These are phyloP conservation scores for Diloba caeruleocephala DNA, from an alignment of 2,888 invertebrate species.

Conservation along the genomic window DNA sequence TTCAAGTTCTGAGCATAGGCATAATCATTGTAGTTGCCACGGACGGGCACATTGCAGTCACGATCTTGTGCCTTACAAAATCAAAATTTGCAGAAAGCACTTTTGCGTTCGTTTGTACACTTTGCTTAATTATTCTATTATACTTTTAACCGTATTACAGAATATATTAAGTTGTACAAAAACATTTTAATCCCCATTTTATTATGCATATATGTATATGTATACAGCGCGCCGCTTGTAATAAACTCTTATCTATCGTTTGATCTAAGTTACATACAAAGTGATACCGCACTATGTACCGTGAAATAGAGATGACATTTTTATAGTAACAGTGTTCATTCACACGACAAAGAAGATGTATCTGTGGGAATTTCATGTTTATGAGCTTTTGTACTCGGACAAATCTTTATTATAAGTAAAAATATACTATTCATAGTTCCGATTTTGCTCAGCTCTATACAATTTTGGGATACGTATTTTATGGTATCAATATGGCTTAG, in stretches of 20 bases:
- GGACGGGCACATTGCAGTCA: too few relatives aligned
- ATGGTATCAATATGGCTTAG: too few relatives aligned
- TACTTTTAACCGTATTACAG: constrained; percentile 62
- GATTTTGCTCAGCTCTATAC: background rate
- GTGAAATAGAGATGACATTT: constrained; percentile 60
- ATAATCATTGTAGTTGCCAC: too few relatives aligned
- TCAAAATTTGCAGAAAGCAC: constrained; percentile 23
- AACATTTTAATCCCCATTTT: constrained; percentile 67
- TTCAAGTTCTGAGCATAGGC: too few relatives aligned
- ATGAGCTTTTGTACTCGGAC: background rate
- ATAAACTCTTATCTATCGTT: constrained; percentile 70
- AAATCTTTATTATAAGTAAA: background rate
- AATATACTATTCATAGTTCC: background rate
- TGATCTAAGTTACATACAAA: constrained; percentile 75
- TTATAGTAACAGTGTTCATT: constrained; percentile 44
- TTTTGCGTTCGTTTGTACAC: constrained; percentile 57
- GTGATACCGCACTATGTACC: constrained; percentile 62
- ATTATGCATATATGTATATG: constrained; percentile 75
- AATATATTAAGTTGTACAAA: constrained; percentile 67
- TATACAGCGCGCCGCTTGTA: constrained; percentile 75
- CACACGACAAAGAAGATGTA: constrained; percentile 13
- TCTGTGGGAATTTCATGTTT: constrained; percentile 42
- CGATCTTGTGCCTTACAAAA: too few relatives aligned
- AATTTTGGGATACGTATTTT: too few relatives aligned
- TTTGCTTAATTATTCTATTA: constrained; percentile 67